Conservation (phyloP, 2,113 vertebrate species). For the Rhadina sibilatrix region DNA sequence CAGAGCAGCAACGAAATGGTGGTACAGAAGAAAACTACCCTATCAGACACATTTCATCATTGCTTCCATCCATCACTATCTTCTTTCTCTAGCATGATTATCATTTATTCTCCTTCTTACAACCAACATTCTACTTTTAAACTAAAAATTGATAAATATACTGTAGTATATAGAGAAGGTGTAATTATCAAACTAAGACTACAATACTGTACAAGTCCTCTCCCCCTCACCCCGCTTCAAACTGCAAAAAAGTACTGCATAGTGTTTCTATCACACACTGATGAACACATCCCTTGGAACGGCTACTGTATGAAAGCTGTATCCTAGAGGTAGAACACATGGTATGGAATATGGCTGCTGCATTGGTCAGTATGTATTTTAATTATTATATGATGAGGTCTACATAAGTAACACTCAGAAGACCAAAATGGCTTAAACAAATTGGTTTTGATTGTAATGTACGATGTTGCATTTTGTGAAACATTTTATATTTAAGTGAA, state of each 20-base stretch:
- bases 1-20: conserved; percentile 72
- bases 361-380: conserved; percentile 67
- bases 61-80: conserved; percentile 61
- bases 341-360: conserved; percentile 53
- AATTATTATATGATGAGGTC: conserved; percentile 44
- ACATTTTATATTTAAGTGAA: background rate
- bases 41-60: conserved; percentile 66
- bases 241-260: conserved; percentile 57
- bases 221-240: background rate
- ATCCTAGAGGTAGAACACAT: conserved; percentile 55
- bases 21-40: conserved; percentile 51
- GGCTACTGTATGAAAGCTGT: conserved; percentile 51
- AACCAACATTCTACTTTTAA: background rate
- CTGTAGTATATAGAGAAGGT: background rate
- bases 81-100: conserved; percentile 8
- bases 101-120: conserved; percentile 19
- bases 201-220: background rate
- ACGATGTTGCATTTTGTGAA: background rate
- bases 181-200: conserved; percentile 13
- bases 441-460: background rate
- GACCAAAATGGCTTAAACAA: background rate
- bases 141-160: background rate
- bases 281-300: conserved; percentile 61
- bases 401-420: background rate
- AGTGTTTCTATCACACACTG: conserved; percentile 52